These are phyloP conservation scores for Scotopteryx bipunctaria DNA, from an alignment of 2,888 invertebrate species.

Conservation along the genomic window DNA sequence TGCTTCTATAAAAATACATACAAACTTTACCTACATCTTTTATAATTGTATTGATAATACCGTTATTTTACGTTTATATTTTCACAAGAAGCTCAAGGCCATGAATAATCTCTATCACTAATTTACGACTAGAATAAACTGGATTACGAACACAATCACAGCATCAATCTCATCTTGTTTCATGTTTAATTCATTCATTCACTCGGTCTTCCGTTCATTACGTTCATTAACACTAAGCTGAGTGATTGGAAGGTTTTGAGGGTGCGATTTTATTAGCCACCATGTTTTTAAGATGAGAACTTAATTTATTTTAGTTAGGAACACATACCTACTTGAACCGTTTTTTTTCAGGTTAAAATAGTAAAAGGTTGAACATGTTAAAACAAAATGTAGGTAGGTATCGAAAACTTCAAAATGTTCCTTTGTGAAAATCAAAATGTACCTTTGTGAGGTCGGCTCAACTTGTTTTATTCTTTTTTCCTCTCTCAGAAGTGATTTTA, in stretches of 20 bases:
- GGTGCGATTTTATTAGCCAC: constrained; percentile 11
- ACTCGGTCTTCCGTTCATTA: constrained; percentile 24
- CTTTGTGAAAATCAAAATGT: too few species aligned
- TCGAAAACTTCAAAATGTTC: too few species aligned
- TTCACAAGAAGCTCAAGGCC: background rate
- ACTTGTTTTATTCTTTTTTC: too few species aligned
- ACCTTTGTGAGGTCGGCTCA: too few species aligned
- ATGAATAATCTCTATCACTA: constrained; percentile 11
- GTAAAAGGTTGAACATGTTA: too few species aligned
- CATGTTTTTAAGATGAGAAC: background rate
- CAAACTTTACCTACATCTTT: too few species aligned
- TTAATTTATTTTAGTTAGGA: background rate
- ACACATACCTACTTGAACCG: background rate
- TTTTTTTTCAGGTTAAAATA: too few species aligned
- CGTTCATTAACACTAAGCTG: constrained; percentile 22
- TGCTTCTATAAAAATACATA: too few species aligned
- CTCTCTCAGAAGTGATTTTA: too few species aligned
- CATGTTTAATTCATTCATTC: constrained; percentile 28
- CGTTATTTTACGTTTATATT: background rate
- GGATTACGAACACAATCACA: constrained; percentile 18
- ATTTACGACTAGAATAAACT: constrained; percentile 12
- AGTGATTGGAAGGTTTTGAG: constrained; percentile 23
- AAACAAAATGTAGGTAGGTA: too few species aligned
- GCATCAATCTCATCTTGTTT: constrained; percentile 20
- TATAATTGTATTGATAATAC: background rate